phyloP scores from a whole-genome alignment of 2,113 vertebrate genomes.

The Butastur rufipennis region DNA sequence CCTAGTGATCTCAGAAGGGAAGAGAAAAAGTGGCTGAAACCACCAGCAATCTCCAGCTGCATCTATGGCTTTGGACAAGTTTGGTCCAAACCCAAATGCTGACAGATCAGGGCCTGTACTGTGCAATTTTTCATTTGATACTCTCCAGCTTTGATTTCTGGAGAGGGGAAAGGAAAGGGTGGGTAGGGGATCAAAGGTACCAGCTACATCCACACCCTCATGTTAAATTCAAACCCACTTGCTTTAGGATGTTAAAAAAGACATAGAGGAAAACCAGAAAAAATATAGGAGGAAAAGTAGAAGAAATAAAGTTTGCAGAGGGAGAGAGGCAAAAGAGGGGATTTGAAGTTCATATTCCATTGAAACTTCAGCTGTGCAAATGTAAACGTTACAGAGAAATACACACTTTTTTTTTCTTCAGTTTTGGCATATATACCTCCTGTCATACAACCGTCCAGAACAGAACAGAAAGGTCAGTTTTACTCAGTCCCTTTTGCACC shows the following conservation, averaged over 20 bases:
- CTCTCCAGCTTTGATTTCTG: constrained; percentile 41
- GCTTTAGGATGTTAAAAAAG: constrained; percentile 11
- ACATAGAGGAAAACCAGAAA: not conserved
- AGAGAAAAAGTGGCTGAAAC: constrained; percentile 24
- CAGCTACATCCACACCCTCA: not conserved
- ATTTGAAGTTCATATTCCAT: not conserved
- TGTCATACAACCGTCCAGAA: not conserved
- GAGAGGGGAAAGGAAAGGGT: constrained; percentile 30
- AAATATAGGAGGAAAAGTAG: not conserved
- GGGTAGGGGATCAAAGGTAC: constrained; percentile 12
- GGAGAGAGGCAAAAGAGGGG: not conserved
- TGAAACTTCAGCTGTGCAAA: not conserved
- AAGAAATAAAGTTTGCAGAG: not conserved
- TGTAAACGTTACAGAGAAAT: not conserved
- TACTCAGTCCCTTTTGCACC: not conserved
- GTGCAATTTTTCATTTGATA: constrained; percentile 30
- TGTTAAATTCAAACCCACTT: not conserved
- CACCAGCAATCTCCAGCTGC: constrained; percentile 45
- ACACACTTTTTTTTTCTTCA: not conserved
- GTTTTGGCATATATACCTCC: not conserved
- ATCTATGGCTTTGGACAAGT: constrained; percentile 48
- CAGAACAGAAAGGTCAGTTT: not conserved
- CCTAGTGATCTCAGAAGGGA: not conserved
- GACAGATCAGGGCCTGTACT: constrained; percentile 44
- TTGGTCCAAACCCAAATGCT: not conserved